phyloP scores from a whole-genome alignment of 2,888 invertebrate genomes.

The Hydropsyche betteni region DNA sequence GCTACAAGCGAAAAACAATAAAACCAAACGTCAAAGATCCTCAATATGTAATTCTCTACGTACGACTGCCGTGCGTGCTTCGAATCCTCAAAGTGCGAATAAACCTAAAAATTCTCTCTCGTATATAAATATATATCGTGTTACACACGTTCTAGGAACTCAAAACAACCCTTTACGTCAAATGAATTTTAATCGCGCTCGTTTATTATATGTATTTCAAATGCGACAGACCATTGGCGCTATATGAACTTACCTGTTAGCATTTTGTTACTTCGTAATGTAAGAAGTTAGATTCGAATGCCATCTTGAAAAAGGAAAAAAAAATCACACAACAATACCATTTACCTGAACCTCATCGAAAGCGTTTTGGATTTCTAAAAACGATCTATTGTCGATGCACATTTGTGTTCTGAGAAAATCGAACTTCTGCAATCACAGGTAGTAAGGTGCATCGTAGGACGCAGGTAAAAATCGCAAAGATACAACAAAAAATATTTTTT shows the following conservation, averaged over 20 bases:
- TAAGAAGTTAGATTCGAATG: neutral
- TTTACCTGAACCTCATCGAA: too few relatives aligned
- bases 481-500: too few relatives aligned
- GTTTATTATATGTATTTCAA: neutral
- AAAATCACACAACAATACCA: too few relatives aligned
- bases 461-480: neutral
- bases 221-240: too few relatives aligned
- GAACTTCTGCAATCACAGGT: neutral
- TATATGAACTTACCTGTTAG: neutral
- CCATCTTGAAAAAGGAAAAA: too few relatives aligned
- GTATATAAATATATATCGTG: conserved; percentile 12
- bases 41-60: conserved; percentile 13
- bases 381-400: too few relatives aligned
- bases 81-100: neutral
- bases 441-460: neutral
- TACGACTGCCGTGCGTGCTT: neutral
- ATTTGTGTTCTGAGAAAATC: neutral
- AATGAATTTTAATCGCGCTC: conserved; percentile 19
- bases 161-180: conserved; percentile 14
- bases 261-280: neutral
- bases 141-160: conserved; percentile 25
- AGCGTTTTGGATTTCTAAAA: too few relatives aligned
- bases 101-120: conserved; percentile 18
- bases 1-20: neutral
- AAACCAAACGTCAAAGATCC: neutral